Evolutionary conservation across 2,797 vertebrate genomes (phyloP).

Genomic region (Sebastiscus albofasciatus): DNA sequence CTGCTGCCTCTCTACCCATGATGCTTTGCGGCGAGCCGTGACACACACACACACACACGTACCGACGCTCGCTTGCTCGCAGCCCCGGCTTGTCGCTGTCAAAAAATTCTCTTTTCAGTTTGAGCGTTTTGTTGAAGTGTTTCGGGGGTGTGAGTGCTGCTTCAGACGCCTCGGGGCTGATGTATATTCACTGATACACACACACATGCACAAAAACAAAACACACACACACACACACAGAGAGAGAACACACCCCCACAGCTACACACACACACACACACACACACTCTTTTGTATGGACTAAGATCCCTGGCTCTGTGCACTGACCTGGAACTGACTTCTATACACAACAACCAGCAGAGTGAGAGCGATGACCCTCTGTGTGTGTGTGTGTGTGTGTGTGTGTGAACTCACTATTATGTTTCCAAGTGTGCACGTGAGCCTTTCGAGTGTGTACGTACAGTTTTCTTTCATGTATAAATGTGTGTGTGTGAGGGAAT

Average conservation of each 20-base stretch:
- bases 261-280: conserved; percentile 31
- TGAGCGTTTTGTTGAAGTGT: conserved; percentile 49
- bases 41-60: conserved; percentile 21
- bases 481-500: conserved; percentile 6
- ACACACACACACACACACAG: background rate
- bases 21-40: conserved; percentile 44
- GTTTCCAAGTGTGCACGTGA: conserved; percentile 19
- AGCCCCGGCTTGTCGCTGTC: conserved; percentile 15
- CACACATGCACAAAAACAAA: conserved; percentile 26
- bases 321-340: conserved; percentile 80
- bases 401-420: conserved; percentile 14
- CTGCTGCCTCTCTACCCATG: conserved; percentile 44
- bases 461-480: conserved; percentile 52
- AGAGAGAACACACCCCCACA: background rate
- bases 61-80: background rate
- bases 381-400: conserved; percentile 37
- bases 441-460: conserved; percentile 29
- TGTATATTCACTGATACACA: conserved; percentile 44
- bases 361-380: conserved; percentile 74
- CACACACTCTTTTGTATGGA: conserved; percentile 65
- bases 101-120: conserved; percentile 14
- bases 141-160: conserved; percentile 48
- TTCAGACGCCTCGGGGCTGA: conserved; percentile 51
- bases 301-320: conserved; percentile 72
- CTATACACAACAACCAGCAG: conserved; percentile 79